These are phyloP conservation scores for Anthonomus grandis DNA, from an alignment of 1,140 invertebrate species.

Conservation along the genomic window DNA sequence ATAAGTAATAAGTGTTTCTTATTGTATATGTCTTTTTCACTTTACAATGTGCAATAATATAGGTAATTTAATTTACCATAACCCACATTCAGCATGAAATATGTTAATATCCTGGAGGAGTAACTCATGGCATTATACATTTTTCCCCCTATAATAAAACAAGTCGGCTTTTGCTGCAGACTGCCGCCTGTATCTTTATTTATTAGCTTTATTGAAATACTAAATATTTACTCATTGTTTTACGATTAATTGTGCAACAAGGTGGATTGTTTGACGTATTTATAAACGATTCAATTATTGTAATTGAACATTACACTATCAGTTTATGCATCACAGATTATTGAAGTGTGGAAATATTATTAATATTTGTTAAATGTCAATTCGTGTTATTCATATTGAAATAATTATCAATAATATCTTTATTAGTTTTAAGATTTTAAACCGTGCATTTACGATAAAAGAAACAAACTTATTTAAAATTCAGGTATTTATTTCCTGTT, in stretches of 20 bases:
- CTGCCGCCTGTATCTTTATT: constrained; percentile 11
- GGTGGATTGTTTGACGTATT: constrained; percentile 3
- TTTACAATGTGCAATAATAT: no score
- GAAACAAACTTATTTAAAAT: no score
- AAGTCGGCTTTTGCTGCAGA: not conserved
- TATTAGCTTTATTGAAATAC: constrained; percentile 8
- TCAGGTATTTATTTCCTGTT: no score
- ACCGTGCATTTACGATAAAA: no score
- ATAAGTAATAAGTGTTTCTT: no score
- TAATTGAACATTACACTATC: constrained; percentile 14
- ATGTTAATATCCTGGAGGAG: not conserved
- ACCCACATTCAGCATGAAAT: no score
- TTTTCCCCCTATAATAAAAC: not conserved
- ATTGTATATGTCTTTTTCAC: no score
- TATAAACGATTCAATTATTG: constrained; percentile 9
- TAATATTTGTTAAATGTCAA: not conserved
- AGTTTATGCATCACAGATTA: not conserved
- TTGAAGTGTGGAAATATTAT: constrained; percentile 1
- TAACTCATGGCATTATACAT: not conserved
- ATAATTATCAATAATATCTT: no score
- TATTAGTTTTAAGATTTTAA: no score
- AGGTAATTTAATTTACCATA: no score
- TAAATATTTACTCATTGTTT: constrained; percentile 8
- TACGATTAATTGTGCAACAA: constrained; percentile 12
- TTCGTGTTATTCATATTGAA: no score